phyloP scores from a whole-genome alignment of 2,888 invertebrate species.

The Eupithecia insigniata region DNA sequence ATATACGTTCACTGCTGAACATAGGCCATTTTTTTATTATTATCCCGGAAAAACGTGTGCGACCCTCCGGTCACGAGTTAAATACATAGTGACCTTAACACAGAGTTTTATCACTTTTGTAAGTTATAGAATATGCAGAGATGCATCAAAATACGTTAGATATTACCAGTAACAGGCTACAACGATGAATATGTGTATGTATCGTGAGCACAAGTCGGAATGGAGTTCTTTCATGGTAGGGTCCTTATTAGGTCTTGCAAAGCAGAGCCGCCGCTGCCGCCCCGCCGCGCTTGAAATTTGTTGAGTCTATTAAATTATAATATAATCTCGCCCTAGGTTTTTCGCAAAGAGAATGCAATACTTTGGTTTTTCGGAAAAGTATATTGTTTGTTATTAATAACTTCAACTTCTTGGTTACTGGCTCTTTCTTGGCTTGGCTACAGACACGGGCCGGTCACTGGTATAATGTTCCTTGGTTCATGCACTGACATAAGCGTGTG shows the following conservation, averaged over 20 bases:
- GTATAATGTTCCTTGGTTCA: too few relatives aligned
- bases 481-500: too few relatives aligned
- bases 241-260: conserved; percentile 13
- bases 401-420: too few relatives aligned
- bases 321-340: neutral
- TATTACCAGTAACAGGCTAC: conserved; percentile 91
- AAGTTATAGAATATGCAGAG: neutral
- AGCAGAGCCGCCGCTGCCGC: neutral
- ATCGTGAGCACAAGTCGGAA: conserved; percentile 82
- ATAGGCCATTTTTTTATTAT: too few relatives aligned
- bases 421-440: too few relatives aligned
- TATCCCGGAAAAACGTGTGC: neutral
- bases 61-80: neutral
- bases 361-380: too few relatives aligned
- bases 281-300: neutral
- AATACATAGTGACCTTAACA: neutral
- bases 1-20: too few relatives aligned
- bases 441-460: too few relatives aligned
- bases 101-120: neutral
- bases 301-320: neutral
- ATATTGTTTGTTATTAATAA: too few relatives aligned
- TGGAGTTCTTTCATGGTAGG: conserved; percentile 63
- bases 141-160: neutral
- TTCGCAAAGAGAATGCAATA: too few relatives aligned
- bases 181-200: conserved; percentile 89